A percentile compares a stretch with the other conserved stretches of the same genome.
Evolutionary conservation across 2,113 vertebrate genomes (phyloP).

Genomic region (Aythya baeri): DNA sequence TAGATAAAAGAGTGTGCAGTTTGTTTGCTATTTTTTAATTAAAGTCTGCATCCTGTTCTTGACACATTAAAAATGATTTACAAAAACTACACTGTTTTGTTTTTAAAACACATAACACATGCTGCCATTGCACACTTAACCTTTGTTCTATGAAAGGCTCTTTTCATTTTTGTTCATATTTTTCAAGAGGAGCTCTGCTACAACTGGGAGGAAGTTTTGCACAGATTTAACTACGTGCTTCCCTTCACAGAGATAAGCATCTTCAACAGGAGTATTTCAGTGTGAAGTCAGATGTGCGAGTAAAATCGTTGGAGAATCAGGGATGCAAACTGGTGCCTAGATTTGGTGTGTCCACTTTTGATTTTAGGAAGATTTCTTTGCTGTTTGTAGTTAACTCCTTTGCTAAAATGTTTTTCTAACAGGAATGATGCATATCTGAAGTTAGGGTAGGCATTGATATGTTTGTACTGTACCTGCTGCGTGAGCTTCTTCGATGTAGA

Average conservation of each 20-base stretch:
- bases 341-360: background rate
- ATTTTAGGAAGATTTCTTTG: background rate
- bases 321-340: background rate
- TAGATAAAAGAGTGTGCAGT: background rate
- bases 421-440: background rate
- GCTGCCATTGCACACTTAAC: background rate
- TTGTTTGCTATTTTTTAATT: background rate
- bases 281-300: background rate
- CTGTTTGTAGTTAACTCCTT: background rate
- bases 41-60: background rate
- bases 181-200: background rate
- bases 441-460: background rate
- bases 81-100: background rate
- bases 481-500: constrained; percentile 93
- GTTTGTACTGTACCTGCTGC: constrained; percentile 82
- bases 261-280: background rate
- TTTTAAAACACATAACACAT: background rate
- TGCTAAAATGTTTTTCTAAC: background rate
- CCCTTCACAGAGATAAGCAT: background rate
- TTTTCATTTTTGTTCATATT: background rate
- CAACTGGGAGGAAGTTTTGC: background rate
- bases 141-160: background rate
- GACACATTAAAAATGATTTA: background rate
- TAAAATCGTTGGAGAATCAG: background rate
- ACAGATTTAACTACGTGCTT: background rate